These are phyloP conservation scores for Episyrphus balteatus DNA, from an alignment of 1,140 invertebrate species.

Conservation along the genomic window DNA sequence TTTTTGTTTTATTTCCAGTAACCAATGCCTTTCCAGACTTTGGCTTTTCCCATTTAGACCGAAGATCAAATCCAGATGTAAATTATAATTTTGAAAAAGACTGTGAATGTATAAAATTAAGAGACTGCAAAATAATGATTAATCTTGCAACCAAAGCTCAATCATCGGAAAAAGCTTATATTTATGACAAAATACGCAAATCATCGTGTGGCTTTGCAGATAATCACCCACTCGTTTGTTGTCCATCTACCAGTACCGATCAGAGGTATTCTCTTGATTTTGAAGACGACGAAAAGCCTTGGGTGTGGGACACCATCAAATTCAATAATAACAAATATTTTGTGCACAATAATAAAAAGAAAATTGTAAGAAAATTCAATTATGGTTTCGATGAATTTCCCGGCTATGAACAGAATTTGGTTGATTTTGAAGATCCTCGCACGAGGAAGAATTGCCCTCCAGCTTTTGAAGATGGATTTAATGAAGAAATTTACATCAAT, in stretches of 20 bases:
- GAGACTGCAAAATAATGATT: neutral
- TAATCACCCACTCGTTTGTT: slow-evolving; percentile 34
- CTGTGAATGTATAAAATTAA: slow-evolving; percentile 1
- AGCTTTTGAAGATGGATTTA: neutral
- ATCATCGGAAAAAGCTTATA: neutral
- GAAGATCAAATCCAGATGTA: no score
- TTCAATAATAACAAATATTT: neutral
- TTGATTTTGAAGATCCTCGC: slow-evolving; percentile 6
- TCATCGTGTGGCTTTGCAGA: slow-evolving; percentile 33
- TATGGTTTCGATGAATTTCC: neutral
- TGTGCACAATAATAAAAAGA: neutral
- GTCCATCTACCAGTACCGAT: slow-evolving; percentile 9
- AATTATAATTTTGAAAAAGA: neutral
- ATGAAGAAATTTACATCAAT: no score
- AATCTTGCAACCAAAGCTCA: neutral
- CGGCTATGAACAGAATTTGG: neutral
- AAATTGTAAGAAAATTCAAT: neutral
- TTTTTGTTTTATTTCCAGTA: no score
- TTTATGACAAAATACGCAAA: neutral
- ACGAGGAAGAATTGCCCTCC: slow-evolving; percentile 6
- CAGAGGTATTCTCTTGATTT: neutral
- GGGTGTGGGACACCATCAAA: slow-evolving; percentile 2
- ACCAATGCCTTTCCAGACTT: no score
- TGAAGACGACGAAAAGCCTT: neutral
- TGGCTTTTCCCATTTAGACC: no score